Percentiles rank a stretch among this genome's conserved stretches.
Evolutionary conservation across 2,888 invertebrate species (phyloP).

Genomic region (Drosophila planitibia): DNA sequence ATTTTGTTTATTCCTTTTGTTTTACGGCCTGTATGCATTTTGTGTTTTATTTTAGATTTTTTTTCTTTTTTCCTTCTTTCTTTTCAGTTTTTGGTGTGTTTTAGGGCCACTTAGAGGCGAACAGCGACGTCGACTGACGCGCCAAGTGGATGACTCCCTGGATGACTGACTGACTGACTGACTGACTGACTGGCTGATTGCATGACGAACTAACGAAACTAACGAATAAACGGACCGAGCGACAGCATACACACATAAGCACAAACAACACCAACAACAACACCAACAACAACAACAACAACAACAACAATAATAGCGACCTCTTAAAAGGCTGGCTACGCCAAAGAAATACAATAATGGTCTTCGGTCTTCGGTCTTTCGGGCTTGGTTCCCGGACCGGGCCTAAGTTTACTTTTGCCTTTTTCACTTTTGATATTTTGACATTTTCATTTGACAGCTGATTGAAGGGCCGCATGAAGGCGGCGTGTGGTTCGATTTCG

Average conservation of each 20-base stretch:
- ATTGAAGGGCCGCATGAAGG: slow-evolving; percentile 75
- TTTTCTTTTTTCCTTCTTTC: slow-evolving; percentile 18
- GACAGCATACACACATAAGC: slow-evolving; percentile 49
- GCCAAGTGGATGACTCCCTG: slow-evolving; percentile 28
- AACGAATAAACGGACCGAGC: slow-evolving; percentile 70
- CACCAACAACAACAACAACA: slow-evolving; percentile 14
- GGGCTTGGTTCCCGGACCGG: slow-evolving; percentile 53
- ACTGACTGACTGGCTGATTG: slow-evolving; percentile 64
- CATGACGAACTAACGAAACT: slow-evolving; percentile 76
- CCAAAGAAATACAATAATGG: slow-evolving; percentile 74
- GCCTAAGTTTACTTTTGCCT: slow-evolving; percentile 81
- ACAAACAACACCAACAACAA: slow-evolving; percentile 45
- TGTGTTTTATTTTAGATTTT: slow-evolving; percentile 60
- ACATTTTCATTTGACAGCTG: slow-evolving; percentile 82
- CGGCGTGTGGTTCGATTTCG: slow-evolving; percentile 68
- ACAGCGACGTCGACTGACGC: slow-evolving; percentile 22
- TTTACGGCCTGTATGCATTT: slow-evolving; percentile 64
- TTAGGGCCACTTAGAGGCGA: slow-evolving; percentile 76
- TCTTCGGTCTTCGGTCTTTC: slow-evolving; percentile 41
- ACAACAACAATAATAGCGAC: slow-evolving; percentile 42
- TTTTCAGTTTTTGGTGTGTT: slow-evolving; percentile 41
- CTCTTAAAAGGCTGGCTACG: slow-evolving; percentile 79
- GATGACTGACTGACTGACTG: slow-evolving; percentile 13
- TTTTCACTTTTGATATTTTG: slow-evolving; percentile 82
- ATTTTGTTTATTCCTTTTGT: slow-evolving; percentile 41